phyloP scores from a whole-genome alignment of 2,888 invertebrate genomes.

The Ophion costatus region DNA sequence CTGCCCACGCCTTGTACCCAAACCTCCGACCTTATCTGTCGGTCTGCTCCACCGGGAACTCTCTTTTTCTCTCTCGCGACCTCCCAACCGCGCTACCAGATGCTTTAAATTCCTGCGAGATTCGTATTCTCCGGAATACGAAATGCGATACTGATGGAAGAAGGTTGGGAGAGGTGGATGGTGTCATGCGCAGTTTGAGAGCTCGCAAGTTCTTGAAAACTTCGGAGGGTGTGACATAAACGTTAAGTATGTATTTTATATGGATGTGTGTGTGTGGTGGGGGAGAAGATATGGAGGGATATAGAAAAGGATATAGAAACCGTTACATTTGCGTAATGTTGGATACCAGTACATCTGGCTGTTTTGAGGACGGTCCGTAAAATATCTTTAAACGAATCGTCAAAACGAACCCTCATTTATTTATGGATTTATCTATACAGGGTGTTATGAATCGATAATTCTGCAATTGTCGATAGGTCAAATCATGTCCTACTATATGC shows the following conservation, averaged over 20 bases:
- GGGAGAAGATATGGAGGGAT: no score
- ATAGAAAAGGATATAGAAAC: neutral
- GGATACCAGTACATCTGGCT: neutral
- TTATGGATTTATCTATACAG: no score
- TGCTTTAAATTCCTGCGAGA: slow-evolving; percentile 73
- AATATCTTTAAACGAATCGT: no score
- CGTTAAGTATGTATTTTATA: neutral
- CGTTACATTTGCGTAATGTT: neutral
- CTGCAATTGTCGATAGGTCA: no score
- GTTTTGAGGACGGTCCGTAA: neutral
- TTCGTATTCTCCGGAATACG: slow-evolving; percentile 75
- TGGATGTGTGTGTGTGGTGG: neutral
- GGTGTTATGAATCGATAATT: no score
- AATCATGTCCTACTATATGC: no score
- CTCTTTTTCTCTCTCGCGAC: slow-evolving; percentile 33
- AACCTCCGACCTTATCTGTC: slow-evolving; percentile 21
- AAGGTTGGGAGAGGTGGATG: slow-evolving; percentile 63
- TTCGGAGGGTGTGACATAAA: slow-evolving; percentile 23
- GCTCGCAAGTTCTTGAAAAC: slow-evolving; percentile 21
- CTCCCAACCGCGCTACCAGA: slow-evolving; percentile 64
- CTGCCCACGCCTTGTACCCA: slow-evolving; percentile 19
- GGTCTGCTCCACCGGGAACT: neutral
- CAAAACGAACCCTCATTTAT: no score
- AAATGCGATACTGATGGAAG: slow-evolving; percentile 75
- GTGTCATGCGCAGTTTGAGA: neutral